phyloP scores from a whole-genome alignment of 2,797 vertebrate genomes.

The Enteromius argenteus region DNA sequence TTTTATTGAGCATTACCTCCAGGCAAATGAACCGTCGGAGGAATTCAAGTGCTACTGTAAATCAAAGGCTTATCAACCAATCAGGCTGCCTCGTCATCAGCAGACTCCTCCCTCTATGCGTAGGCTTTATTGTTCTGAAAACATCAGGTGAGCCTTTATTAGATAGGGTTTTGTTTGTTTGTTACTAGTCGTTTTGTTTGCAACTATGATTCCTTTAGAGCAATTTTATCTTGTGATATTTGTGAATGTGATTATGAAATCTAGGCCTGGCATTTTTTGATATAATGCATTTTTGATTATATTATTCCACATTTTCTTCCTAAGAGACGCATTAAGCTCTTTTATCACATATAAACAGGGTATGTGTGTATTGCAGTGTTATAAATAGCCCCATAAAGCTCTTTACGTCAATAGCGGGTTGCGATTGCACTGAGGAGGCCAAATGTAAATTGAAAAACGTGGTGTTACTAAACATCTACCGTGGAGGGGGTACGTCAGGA shows the following conservation, averaged over 20 bases:
- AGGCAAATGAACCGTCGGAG: slow-evolving; percentile 19
- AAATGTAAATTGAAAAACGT: slow-evolving; percentile 31
- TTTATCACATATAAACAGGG: slow-evolving; percentile 35
- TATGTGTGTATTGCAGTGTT: slow-evolving; percentile 35
- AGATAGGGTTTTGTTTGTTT: slow-evolving; percentile 32
- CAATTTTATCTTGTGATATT: slow-evolving; percentile 52
- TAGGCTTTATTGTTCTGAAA: slow-evolving; percentile 23
- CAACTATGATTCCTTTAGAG: slow-evolving; percentile 51
- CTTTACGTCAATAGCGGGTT: slow-evolving; percentile 35
- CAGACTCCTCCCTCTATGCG: slow-evolving; percentile 14
- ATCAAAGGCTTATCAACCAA: slow-evolving; percentile 49
- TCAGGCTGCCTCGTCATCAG: slow-evolving; percentile 46
- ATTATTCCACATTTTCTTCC: slow-evolving; percentile 42
- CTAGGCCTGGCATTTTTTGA: slow-evolving; percentile 33
- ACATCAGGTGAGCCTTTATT: slow-evolving; percentile 45
- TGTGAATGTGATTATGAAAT: slow-evolving; percentile 57
- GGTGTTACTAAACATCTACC: slow-evolving; percentile 66
- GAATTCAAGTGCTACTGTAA: slow-evolving; percentile 34
- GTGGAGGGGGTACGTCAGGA: neutral
- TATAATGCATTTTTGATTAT: neutral
- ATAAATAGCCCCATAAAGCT: slow-evolving; percentile 35
- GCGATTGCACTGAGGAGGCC: slow-evolving; percentile 14
- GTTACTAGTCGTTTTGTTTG: slow-evolving; percentile 34
- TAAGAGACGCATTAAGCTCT: slow-evolving; percentile 36
- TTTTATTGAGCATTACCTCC: slow-evolving; percentile 49